Percentiles rank a stretch among this genome's conserved stretches.
These are phyloP conservation scores for Mormyrops boulengeri DNA, from an alignment of 2,797 vertebrate species.

Conservation along the genomic window DNA sequence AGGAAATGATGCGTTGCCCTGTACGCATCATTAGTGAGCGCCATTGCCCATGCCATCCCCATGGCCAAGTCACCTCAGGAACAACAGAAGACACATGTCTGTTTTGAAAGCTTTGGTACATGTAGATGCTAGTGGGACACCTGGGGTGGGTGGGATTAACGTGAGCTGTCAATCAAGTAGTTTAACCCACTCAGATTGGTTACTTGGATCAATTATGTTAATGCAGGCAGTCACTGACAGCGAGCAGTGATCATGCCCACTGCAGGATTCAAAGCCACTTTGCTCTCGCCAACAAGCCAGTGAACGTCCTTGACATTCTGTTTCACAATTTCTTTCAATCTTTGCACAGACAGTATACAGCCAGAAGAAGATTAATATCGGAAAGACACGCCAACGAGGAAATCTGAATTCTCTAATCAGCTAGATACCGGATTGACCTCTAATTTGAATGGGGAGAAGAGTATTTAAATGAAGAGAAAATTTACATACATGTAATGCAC, in stretches of 20 bases:
- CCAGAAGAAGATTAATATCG: background rate
- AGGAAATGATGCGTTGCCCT: background rate
- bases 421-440: background rate
- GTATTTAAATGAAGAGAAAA: conserved; percentile 2
- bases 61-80: background rate
- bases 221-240: background rate
- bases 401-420: background rate
- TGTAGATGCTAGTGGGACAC: background rate
- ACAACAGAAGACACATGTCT: background rate
- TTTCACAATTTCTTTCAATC: background rate
- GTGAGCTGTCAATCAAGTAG: background rate
- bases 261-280: background rate
- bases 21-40: background rate
- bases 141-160: background rate
- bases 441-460: background rate
- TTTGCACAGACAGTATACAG: background rate
- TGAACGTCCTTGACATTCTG: background rate
- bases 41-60: background rate
- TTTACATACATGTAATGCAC: background rate
- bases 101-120: background rate
- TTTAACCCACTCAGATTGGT: background rate
- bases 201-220: background rate
- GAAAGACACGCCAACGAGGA: background rate
- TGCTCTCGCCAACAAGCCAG: background rate
- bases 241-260: background rate